Base-by-base conservation (phyloP, 1,140 invertebrate genomes). In the Drosophila baimaii region DNA sequence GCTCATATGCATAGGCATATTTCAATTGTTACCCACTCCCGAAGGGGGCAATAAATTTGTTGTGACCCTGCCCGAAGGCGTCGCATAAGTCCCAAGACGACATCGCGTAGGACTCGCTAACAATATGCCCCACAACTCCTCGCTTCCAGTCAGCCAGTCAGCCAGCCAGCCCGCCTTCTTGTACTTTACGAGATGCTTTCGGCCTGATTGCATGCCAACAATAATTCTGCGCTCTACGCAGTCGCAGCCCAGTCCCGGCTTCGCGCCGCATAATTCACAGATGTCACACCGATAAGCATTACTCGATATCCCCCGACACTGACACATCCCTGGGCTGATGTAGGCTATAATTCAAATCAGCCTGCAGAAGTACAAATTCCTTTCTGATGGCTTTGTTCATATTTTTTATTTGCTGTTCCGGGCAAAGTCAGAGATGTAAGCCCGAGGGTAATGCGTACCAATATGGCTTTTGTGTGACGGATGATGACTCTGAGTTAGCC, bases 221-320 rank as follows among this genome's bases (percentile, higher is more conserved):
- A 82, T 79, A 79, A 63, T 79, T 82, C 75, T 79, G 23, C 37
- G 19, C 51, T 43, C 17, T 41, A n/a, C 37, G 52, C 15, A 43
- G n/a, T 5, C 33, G n/a, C 39, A 55, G 25, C 29, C 47, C 15
- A 31, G 59, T 47, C 62, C 62, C 68, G 71, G 39, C 55, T 49
- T 10, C 39, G 54, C 37, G 46, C 15, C 59, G 54, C 68, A 77
- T 84, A 47, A 61, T 46, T 81, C 37, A 65, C 61, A 77, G 72
- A 84, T 77, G 59, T 72, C 66, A 58, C 66, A 80, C 62, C 29
- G 81, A 84, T 84, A 84, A 73, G 29, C 27, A 44, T 35, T 19
- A 58, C 25, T 56, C 43, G 33, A 68, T 73, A 61, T 41, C 47
- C 37, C 52, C 13, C 37, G 62, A 46, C 46, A 64, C 39, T 59